Evolutionary conservation across 2,888 invertebrate genomes (phyloP).

Genomic region (Galeruca laticollis): DNA sequence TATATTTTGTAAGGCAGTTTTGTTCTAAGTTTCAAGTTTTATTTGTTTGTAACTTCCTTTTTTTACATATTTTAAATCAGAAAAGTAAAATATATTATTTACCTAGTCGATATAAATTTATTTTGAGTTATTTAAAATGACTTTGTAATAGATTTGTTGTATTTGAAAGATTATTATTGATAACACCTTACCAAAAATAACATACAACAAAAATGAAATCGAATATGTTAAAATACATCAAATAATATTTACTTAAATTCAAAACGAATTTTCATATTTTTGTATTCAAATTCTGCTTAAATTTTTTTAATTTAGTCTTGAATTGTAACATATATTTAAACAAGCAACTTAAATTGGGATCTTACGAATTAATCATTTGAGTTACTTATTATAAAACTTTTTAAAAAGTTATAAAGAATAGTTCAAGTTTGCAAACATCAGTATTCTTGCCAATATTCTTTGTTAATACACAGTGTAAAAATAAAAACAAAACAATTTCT

Average conservation of each 20-base stretch:
- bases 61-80: no score
- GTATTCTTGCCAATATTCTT: constrained; percentile 38
- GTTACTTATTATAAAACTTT: constrained; percentile 5
- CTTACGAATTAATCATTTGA: constrained; percentile 1
- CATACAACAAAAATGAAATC: no score
- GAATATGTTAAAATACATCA: no score
- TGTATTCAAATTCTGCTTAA: constrained; percentile 41
- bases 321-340: constrained; percentile 35
- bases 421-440: constrained; percentile 29
- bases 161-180: no score
- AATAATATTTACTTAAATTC: neutral
- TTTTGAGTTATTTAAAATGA: no score
- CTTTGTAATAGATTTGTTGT: no score
- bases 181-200: no score
- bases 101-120: no score
- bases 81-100: no score
- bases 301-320: constrained; percentile 27
- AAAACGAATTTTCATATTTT: constrained; percentile 46
- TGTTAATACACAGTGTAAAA: constrained; percentile 24
- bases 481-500: constrained; percentile 26
- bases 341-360: constrained; percentile 27
- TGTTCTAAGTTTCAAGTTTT: no score
- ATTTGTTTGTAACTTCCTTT: no score
- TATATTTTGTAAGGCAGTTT: no score
- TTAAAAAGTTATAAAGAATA: neutral